These are phyloP conservation scores for Drosophila koepferae DNA, from an alignment of 2,888 invertebrate genomes.

Conservation along the genomic window DNA sequence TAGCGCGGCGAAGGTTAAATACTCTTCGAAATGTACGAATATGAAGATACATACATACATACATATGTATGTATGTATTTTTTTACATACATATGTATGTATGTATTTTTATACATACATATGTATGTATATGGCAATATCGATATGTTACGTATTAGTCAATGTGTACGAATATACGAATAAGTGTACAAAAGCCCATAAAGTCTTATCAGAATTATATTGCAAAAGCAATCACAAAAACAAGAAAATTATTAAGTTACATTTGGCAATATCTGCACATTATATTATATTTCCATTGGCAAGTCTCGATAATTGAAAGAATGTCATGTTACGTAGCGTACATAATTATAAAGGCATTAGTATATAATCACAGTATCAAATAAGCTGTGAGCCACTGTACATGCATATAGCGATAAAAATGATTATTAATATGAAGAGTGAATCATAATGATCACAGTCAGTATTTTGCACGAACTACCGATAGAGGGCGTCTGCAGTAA, in stretches of 20 bases:
- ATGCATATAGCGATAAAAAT: no score
- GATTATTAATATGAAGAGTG: background rate
- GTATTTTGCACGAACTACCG: background rate
- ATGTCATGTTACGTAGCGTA: background rate
- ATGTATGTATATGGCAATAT: background rate
- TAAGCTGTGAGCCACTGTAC: no score
- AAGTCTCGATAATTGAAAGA: background rate
- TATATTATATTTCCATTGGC: no score
- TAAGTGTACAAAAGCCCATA: background rate
- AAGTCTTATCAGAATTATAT: background rate
- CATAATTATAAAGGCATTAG: no score
- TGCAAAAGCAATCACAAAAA: background rate
- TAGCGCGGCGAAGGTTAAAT: background rate
- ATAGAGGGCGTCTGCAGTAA: background rate
- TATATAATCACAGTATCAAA: no score
- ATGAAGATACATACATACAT: background rate
- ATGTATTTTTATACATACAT: background rate
- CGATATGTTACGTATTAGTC: background rate
- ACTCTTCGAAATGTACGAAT: background rate
- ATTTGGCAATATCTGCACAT: background rate
- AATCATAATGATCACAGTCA: background rate
- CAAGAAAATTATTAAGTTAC: no score
- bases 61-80: no score
- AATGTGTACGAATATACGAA: background rate
- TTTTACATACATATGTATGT: background rate